Evolutionary conservation across 2,797 vertebrate genomes (phyloP), one percentile per base, ranked within the genome.

Genomic region (Dipus sagitta): DNA sequence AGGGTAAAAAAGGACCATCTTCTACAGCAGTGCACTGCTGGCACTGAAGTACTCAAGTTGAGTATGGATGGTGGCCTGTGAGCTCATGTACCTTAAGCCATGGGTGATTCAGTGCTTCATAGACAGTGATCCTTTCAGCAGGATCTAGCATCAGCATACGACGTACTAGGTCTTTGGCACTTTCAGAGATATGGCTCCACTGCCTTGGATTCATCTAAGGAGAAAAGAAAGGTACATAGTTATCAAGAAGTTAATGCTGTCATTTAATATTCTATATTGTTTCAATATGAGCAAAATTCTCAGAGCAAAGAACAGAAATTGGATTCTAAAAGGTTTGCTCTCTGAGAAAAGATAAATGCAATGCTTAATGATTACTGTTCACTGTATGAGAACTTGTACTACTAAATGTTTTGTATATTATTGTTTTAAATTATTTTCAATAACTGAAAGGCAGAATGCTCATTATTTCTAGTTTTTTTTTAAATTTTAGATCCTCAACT

Each of bases 71-170:
- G 85, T 70, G n/a, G 72, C 32, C 52, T 77, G 17, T 21, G 34
- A 84, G 77, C 42, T 64, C 34, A 78, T n/a, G 42, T 98, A 99
- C 99, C 99, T 99, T 99, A 94, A 99, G 99, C 99, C 99, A 99
- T 96, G 99, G 99, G 98, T 99, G 99, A 98, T 99, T 99, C 96
- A 99, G 98, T 76, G 99, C 99, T 98, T 99, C 99, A 82, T 99
- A 99, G 88, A 99, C 99, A 3, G 99, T 99, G 99, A 99, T 99
- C 96, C 99, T 99, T 98, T 99, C 99, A 11, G 99, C 99, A 15
- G 99, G 99, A 97, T 99, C 99, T 98, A 99, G 98, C 99, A 99
- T 99, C 95, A 99, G 98, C 99, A 99, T 99, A 96, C 99, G 99
- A n/a, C 99, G 99, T 92, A 99, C 99, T 97, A 99, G 98, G 95